A percentile compares a stretch with the other conserved stretches of the same genome.
phyloP scores from a whole-genome alignment of 2,113 vertebrate genomes.

The Urocolius indicus region DNA sequence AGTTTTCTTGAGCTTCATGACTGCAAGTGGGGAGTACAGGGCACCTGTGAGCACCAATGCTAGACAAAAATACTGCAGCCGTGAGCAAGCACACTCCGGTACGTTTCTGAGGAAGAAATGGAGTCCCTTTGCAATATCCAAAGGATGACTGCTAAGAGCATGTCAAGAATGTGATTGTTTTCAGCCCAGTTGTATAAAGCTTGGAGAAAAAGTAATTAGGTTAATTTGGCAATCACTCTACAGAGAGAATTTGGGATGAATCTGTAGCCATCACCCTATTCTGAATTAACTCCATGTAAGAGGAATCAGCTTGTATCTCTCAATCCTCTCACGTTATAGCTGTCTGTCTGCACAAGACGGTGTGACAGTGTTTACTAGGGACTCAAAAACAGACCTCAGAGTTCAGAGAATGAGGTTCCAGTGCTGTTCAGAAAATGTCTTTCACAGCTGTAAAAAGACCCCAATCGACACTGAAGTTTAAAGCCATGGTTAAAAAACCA shows the following conservation, averaged over 20 bases:
- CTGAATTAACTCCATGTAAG: background rate
- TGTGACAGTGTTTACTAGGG: background rate
- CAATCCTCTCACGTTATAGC: background rate
- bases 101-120: fast-evolving
- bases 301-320: background rate
- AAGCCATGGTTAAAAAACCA: background rate
- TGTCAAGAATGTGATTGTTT: background rate
- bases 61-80: background rate
- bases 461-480: fast-evolving
- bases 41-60: background rate
- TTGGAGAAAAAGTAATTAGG: background rate
- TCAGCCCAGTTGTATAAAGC: background rate
- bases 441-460: background rate
- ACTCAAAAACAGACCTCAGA: background rate
- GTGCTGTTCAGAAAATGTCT: background rate
- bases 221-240: background rate
- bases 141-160: background rate
- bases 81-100: fast-evolving
- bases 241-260: background rate
- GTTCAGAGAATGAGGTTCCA: no score
- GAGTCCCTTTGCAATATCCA: background rate
- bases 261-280: background rate
- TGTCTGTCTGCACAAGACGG: background rate
- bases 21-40: background rate
- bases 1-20: background rate